A percentile compares a stretch with the other conserved stretches of the same genome.
Conservation (phyloP, 2,888 invertebrate species). For the Lampropteryx suffumata region DNA sequence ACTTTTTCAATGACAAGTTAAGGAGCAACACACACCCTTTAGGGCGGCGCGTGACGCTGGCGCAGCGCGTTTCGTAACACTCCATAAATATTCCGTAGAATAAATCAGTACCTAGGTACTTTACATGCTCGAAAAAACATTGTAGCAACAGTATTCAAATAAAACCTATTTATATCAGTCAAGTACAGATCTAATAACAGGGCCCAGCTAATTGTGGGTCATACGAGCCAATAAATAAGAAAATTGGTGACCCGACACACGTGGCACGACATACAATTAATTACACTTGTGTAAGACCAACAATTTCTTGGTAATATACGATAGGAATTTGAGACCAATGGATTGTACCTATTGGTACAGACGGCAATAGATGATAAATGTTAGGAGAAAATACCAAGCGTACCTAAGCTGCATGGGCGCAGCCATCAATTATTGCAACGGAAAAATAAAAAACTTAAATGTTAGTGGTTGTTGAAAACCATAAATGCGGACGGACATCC, state of each 20-base stretch:
- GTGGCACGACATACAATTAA: constrained; percentile 62
- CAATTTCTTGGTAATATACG: constrained; percentile 23
- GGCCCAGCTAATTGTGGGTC: constrained; percentile 59
- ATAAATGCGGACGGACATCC: too few species aligned
- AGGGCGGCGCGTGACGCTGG: too few species aligned
- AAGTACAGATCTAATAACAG: constrained; percentile 56
- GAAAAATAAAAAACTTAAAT: too few species aligned
- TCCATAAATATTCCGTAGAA: too few species aligned
- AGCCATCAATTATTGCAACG: background rate
- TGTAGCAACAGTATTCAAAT: constrained; percentile 39
- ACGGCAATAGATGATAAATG: constrained; percentile 21
- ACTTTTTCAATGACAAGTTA: too few species aligned
- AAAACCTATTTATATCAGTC: constrained; percentile 52
- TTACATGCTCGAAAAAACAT: too few species aligned
- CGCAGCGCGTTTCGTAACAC: too few species aligned
- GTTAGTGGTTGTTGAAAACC: too few species aligned
- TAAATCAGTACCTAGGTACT: too few species aligned
- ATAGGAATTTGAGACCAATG: constrained; percentile 24
- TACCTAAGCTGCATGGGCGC: background rate
- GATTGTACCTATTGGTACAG: constrained; percentile 15
- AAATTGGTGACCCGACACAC: constrained; percentile 62
- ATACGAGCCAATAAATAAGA: constrained; percentile 72
- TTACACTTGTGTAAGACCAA: constrained; percentile 40
- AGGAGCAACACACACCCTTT: too few species aligned
- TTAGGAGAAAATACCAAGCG: constrained; percentile 1